Evolutionary conservation across 2,888 invertebrate species (phyloP).

Genomic region (Petrolisthes cinctipes): DNA sequence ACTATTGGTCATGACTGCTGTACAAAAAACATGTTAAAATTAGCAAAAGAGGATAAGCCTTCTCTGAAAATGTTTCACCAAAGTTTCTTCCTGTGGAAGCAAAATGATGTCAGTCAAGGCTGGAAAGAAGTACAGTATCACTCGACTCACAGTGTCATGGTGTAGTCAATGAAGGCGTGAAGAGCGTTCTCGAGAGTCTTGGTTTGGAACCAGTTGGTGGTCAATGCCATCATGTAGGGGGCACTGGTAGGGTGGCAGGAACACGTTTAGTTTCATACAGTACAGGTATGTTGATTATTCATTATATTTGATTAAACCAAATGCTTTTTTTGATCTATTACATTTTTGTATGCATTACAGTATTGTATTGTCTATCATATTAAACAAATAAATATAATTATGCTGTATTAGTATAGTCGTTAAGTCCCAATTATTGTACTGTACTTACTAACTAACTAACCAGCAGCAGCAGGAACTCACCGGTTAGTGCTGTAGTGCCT

Average conservation of each 20-base stretch:
- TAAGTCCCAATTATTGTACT: background rate
- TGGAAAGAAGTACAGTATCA: no score
- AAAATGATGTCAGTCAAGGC: no score
- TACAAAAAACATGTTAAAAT: no score
- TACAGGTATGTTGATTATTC: background rate
- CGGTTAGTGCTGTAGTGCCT: slow-evolving; percentile 75
- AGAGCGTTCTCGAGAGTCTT: slow-evolving; percentile 85
- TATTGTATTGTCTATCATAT: no score
- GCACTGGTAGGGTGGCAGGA: slow-evolving; percentile 70
- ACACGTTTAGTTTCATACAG: background rate
- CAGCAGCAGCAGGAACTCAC: slow-evolving; percentile 64
- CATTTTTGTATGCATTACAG: no score
- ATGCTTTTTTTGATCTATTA: background rate
- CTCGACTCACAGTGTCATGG: slow-evolving; percentile 77
- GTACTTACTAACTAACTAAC: background rate
- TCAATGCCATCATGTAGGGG: slow-evolving; percentile 95
- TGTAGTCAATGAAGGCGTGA: slow-evolving; percentile 88
- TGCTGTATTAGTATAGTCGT: background rate
- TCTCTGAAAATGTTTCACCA: no score
- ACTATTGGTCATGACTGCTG: background rate
- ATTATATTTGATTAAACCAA: slow-evolving; percentile 68
- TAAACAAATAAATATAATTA: no score
- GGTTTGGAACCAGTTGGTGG: slow-evolving; percentile 96
- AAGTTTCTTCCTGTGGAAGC: no score
- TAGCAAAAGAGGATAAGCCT: no score